Conservation (phyloP, 2,888 invertebrate genomes). For the Watsonalla cultraria region DNA sequence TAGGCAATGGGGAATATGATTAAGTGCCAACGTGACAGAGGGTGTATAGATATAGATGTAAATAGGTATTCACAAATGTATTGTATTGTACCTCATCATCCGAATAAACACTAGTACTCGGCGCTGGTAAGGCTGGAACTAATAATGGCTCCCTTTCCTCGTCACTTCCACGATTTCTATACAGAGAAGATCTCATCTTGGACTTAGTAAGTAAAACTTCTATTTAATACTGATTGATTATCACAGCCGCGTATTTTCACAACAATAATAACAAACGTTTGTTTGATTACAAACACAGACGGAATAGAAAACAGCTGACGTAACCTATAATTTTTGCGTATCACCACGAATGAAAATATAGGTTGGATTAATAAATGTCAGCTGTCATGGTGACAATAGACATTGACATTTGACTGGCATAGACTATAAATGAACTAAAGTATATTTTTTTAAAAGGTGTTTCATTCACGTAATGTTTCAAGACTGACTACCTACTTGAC, state of each 20-base stretch:
- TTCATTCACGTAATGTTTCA: too few species aligned
- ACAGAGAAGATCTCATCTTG: constrained; percentile 56
- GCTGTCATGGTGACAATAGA: background rate
- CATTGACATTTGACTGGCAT: background rate
- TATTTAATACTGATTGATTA: background rate
- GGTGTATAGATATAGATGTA: too few species aligned
- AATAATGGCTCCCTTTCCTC: constrained; percentile 56
- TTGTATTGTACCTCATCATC: constrained; percentile 44
- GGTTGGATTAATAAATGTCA: too few species aligned
- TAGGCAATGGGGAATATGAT: too few species aligned
- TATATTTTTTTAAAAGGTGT: too few species aligned
- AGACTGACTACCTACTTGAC: too few species aligned
- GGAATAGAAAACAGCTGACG: background rate
- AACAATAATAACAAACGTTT: background rate
- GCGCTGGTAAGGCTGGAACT: constrained; percentile 36
- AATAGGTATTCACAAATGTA: too few species aligned
- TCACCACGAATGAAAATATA: too few species aligned
- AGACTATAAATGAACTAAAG: too few species aligned
- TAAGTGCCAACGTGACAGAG: too few species aligned
- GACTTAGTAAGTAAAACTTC: constrained; percentile 15
- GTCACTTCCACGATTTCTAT: constrained; percentile 38
- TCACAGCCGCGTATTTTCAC: background rate
- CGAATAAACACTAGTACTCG: constrained; percentile 26
- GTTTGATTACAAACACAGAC: background rate
- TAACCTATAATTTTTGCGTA: background rate